Evolutionary conservation across 2,888 invertebrate species (phyloP).

Genomic region (Trissonchulus sp.): DNA sequence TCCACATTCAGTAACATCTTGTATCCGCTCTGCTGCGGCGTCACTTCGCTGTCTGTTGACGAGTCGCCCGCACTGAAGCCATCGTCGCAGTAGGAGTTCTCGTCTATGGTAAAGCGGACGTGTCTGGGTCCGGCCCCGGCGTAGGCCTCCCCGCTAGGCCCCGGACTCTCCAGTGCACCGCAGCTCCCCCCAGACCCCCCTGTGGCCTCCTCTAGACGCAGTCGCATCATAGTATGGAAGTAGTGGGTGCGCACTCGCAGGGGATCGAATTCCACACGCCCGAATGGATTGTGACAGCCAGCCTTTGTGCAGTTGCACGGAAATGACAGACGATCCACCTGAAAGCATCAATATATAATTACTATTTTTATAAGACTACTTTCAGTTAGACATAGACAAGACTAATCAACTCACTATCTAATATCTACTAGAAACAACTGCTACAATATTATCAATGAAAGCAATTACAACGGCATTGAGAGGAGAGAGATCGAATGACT

Average conservation of each 20-base stretch:
- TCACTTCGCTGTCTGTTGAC: background rate
- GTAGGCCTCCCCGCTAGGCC: background rate
- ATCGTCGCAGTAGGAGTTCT: constrained; percentile 22
- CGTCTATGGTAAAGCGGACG: constrained; percentile 26
- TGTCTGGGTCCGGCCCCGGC: constrained; percentile 8
- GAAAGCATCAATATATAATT: constrained; percentile 24
- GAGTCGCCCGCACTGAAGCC: background rate
- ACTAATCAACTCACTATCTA: background rate
- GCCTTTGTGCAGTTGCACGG: constrained; percentile 91
- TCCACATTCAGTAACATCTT: too few relatives aligned
- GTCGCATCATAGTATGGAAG: constrained; percentile 88
- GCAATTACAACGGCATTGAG: too few relatives aligned
- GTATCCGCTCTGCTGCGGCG: too few relatives aligned
- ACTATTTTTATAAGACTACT: background rate
- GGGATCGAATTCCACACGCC: constrained; percentile 92
- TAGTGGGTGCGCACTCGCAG: constrained; percentile 90
- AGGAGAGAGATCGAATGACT: too few relatives aligned
- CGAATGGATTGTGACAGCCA: constrained; percentile 82
- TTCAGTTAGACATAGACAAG: background rate
- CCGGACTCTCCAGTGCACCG: background rate
- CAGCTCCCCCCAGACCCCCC: background rate
- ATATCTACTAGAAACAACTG: too few relatives aligned
- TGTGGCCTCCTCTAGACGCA: constrained; percentile 50
- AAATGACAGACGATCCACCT: constrained; percentile 86
- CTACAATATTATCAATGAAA: too few relatives aligned